Percentiles rank a stretch among this genome's conserved stretches.
These are phyloP conservation scores for Laothoe populi DNA, from an alignment of 2,888 invertebrate genomes.

Conservation along the genomic window DNA sequence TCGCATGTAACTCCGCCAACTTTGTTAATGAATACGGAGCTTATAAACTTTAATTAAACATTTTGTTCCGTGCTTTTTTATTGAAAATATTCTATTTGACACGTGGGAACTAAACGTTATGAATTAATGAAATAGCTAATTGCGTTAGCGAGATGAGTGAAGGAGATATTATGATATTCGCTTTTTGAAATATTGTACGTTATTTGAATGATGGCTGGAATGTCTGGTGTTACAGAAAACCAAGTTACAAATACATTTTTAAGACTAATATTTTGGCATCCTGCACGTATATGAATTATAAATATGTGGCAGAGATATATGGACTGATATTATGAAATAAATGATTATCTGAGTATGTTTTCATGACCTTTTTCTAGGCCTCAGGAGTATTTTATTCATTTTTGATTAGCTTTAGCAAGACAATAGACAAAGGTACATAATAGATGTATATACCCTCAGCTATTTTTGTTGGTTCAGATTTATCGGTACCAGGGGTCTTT, in stretches of 20 bases:
- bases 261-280: background rate
- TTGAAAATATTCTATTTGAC: background rate
- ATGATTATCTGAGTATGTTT: background rate
- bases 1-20: constrained; percentile 41
- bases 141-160: background rate
- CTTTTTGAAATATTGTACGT: no score
- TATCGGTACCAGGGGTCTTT: no score
- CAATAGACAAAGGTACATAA: background rate
- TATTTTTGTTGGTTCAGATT: no score
- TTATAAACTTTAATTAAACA: constrained; percentile 14
- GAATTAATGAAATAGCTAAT: background rate
- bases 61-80: background rate
- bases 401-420: constrained; percentile 3
- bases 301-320: constrained; percentile 4
- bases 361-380: background rate
- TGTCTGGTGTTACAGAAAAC: no score
- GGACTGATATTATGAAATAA: background rate
- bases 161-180: background rate
- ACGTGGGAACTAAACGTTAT: background rate
- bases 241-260: background rate
- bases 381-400: background rate
- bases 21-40: constrained; percentile 44
- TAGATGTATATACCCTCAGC: no score
- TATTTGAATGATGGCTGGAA: no score
- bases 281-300: background rate